Conservation (phyloP, 2,888 invertebrate species). For the Brachyptera risi region DNA sequence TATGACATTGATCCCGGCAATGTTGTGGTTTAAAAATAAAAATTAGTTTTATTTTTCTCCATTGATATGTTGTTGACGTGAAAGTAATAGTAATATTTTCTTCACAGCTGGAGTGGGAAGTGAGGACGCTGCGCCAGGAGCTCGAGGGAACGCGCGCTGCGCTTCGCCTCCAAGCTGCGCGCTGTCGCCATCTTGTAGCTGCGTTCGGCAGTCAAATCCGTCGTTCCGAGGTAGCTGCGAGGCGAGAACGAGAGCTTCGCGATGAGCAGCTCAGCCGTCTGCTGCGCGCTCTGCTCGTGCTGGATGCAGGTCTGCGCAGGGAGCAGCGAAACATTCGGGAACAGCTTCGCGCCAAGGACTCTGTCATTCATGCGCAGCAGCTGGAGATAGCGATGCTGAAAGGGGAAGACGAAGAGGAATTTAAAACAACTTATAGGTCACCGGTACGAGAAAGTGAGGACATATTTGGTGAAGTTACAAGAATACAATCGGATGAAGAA, state of each 20-base stretch:
- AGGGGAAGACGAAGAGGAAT: constrained; percentile 8
- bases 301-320: constrained; percentile 66
- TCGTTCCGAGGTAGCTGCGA: constrained; percentile 56
- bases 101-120: constrained; percentile 65
- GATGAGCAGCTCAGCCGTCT: constrained; percentile 69
- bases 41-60: too few relatives aligned
- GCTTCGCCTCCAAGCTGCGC: constrained; percentile 60
- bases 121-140: constrained; percentile 58
- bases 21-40: too few relatives aligned
- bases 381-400: constrained; percentile 60
- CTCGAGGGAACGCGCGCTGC: constrained; percentile 63
- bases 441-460: background rate
- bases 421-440: background rate
- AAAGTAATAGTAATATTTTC: too few relatives aligned
- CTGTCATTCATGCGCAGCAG: constrained; percentile 64
- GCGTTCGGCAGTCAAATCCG: constrained; percentile 59
- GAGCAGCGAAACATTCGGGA: constrained; percentile 69
- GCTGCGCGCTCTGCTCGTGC: constrained; percentile 62
- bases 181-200: constrained; percentile 63
- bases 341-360: constrained; percentile 65
- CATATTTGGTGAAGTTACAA: background rate
- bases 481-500: background rate
- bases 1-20: too few relatives aligned
- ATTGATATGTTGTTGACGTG: too few relatives aligned
- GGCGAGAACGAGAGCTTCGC: constrained; percentile 58